Percentiles rank a stretch among this genome's conserved stretches.
phyloP scores from a whole-genome alignment of 2,113 vertebrate species.

The Catharus minimus region DNA sequence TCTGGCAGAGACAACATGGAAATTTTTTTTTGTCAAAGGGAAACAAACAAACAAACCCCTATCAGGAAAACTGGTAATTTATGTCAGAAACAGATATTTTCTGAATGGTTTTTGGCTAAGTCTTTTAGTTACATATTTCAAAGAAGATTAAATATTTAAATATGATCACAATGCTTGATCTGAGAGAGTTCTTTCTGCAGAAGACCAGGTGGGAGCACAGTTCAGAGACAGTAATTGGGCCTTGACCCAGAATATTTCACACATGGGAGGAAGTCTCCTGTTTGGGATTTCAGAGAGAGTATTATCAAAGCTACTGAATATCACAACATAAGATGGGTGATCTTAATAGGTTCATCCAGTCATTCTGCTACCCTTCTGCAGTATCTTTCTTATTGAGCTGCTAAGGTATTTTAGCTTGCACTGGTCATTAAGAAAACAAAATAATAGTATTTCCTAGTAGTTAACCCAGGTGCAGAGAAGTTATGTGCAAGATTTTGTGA shows the following conservation, averaged over 20 bases:
- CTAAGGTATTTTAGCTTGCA: not conserved
- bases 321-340: not conserved
- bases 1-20: not conserved
- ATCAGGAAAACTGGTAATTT: not conserved
- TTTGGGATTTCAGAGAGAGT: not conserved
- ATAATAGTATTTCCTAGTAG: not conserved
- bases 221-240: not conserved
- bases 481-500: not conserved
- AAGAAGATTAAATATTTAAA: not conserved
- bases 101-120: not conserved
- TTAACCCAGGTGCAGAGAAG: not conserved
- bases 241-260: not conserved
- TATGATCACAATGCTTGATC: not conserved
- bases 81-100: not conserved
- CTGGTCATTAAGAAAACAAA: not conserved
- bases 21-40: not conserved
- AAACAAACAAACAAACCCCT: not conserved
- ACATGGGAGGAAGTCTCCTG: not conserved
- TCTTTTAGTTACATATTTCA: not conserved
- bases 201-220: not conserved
- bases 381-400: not conserved
- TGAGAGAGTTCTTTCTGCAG: not conserved
- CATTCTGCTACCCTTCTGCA: not conserved
- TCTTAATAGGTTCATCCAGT: not conserved
- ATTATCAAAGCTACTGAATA: not conserved